A percentile compares a stretch with the other conserved stretches of the same genome.
Conservation (phyloP, 1,140 invertebrate species). For the Drosophila varians region DNA sequence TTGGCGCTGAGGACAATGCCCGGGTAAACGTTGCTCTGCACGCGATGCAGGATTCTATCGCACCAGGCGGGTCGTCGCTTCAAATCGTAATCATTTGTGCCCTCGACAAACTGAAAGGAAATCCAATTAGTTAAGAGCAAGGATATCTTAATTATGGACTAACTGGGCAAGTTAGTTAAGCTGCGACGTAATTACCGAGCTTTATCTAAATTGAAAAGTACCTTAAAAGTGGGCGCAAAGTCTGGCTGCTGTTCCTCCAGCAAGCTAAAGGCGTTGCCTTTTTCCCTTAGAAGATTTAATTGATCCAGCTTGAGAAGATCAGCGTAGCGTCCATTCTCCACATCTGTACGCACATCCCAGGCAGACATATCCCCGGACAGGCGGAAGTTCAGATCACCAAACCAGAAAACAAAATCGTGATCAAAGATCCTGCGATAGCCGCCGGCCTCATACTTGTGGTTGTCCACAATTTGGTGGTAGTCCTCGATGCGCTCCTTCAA, state of each 20-base stretch:
- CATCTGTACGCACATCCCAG: constrained; percentile 88
- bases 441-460: constrained; percentile 87
- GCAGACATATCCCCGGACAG: constrained; percentile 87
- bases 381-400: constrained; percentile 97
- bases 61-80: constrained; percentile 98
- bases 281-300: constrained; percentile 87
- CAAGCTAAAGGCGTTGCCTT: constrained; percentile 91
- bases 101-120: constrained; percentile 86
- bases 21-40: constrained; percentile 84
- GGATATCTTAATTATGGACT: not conserved
- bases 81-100: constrained; percentile 89
- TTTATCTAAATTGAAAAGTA: constrained; percentile 1
- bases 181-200: not conserved
- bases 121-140: not conserved
- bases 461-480: constrained; percentile 92
- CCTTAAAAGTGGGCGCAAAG: constrained; percentile 95
- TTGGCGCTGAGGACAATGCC: constrained; percentile 85
- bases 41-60: constrained; percentile 97
- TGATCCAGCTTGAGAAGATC: constrained; percentile 90
- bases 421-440: constrained; percentile 93
- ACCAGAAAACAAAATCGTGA: constrained; percentile 98
- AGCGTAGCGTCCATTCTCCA: constrained; percentile 88
- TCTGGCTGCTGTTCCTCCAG: constrained; percentile 89
- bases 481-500: constrained; percentile 92
- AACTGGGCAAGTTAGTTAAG: not conserved